A percentile compares a stretch with the other conserved stretches of the same genome.
Evolutionary conservation across 2,113 vertebrate genomes (phyloP).

Genomic region (Coturnix japonica): DNA sequence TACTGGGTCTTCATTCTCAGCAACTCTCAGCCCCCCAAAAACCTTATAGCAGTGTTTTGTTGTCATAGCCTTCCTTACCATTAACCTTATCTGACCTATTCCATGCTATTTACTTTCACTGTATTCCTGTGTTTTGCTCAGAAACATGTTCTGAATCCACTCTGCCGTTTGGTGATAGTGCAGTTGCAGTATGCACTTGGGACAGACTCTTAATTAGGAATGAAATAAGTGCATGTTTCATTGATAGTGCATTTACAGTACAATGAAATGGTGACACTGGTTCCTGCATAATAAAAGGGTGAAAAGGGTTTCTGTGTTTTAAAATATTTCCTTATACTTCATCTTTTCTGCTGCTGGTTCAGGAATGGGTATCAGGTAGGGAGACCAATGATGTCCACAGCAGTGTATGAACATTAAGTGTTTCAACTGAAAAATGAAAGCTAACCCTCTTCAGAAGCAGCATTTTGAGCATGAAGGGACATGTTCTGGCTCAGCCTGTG

Average conservation of each 20-base stretch:
- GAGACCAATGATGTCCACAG: neutral
- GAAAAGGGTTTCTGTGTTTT: neutral
- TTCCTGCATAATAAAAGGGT: neutral
- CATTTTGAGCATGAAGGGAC: neutral
- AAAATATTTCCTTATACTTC: neutral
- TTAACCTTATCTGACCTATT: neutral
- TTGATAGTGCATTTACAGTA: neutral
- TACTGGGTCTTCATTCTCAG: neutral
- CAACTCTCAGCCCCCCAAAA: fast-evolving
- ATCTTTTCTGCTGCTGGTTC: neutral
- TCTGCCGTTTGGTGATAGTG: neutral
- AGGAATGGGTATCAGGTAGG: neutral
- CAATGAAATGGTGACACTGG: neutral
- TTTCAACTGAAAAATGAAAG: slow-evolving; percentile 1
- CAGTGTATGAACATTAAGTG: neutral
- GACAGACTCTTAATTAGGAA: neutral
- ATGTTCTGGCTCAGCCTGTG: neutral
- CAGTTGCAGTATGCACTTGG: neutral
- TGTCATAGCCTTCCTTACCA: neutral
- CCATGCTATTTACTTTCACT: neutral
- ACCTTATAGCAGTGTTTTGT: neutral
- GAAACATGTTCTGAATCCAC: neutral
- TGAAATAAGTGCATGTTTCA: neutral
- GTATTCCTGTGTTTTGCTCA: neutral
- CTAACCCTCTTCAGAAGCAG: neutral